These are phyloP conservation scores for Erebia epiphron DNA, from an alignment of 2,888 invertebrate genomes.

Conservation along the genomic window DNA sequence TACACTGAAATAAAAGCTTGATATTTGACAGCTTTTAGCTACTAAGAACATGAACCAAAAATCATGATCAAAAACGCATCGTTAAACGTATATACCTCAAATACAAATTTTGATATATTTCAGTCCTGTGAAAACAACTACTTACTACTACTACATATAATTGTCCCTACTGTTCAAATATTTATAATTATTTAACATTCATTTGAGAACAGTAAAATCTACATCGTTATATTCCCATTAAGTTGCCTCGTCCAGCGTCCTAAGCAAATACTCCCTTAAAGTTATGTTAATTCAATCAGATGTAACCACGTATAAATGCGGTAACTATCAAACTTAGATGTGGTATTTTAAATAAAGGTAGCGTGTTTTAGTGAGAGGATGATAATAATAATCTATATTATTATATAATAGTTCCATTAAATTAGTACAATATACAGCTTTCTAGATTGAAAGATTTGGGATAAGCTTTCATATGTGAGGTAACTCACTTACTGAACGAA, in stretches of 20 bases:
- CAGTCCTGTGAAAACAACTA: not conserved
- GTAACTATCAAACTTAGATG: constrained; percentile 12
- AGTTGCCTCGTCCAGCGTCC: constrained; percentile 8
- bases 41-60: too few relatives aligned
- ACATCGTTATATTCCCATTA: constrained; percentile 4
- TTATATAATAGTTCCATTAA: not conserved
- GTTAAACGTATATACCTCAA: not conserved
- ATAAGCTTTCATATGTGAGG: too few relatives aligned
- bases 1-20: too few relatives aligned
- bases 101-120: not conserved
- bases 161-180: not conserved
- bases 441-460: too few relatives aligned
- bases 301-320: not conserved
- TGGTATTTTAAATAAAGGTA: constrained; percentile 1
- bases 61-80: too few relatives aligned
- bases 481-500: too few relatives aligned
- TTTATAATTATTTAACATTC: not conserved
- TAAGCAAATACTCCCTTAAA: constrained; percentile 15
- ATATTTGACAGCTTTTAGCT: too few relatives aligned
- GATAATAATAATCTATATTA: not conserved
- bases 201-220: not conserved
- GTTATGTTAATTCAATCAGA: constrained; percentile 13
- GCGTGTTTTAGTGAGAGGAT: not conserved
- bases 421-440: not conserved
- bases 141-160: not conserved